Evolutionary conservation across 2,797 vertebrate genomes (phyloP), one percentile per base, ranked within the genome.

Genomic region (Eutrigla gurnardus): DNA sequence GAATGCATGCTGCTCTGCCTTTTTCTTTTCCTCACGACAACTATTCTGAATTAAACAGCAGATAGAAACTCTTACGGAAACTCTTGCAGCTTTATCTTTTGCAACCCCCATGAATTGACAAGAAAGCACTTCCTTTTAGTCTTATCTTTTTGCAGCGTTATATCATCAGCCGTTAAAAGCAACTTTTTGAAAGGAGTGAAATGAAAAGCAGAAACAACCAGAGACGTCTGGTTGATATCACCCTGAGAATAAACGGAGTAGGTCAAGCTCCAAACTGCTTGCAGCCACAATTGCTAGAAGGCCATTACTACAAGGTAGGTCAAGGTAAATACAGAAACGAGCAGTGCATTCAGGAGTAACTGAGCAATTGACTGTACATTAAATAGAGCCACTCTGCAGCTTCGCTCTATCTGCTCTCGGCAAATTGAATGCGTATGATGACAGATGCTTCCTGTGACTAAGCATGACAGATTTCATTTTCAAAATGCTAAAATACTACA

Each of bases 391-490:
- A 15, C 60, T 64, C 65, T 43, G 70, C 15, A 0, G 32, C 45
- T 72, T 50, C 14, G 17, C 75, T 78, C 73, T 0, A 9, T 57
- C 54, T 15, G 10, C 47, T 72, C 39, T 53, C 62, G 53, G 73
- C 53, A 64, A 86, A 87, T 70, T 66, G 47, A 86, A 81, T 61
- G 63, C 70, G 64, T 33, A 63, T 65, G 69, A 78, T 77, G 71
- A 85, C 65, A 83, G 80, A 80, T 37, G 10, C 17, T 84, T 83
- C 61, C 70, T 65, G 75, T 81, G 73, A 84, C 77, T 42, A 52
- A 82, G 71, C 55, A 71, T 74, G 84, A 88, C 65, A 36, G 73
- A 88, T 72, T 36, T 37, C 17, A 39, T 65, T 70, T 81, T 69
- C n/a, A 65, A 84, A 63, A 59, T 39, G 42, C 37, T 67, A 6